Conservation (phyloP, 2,113 vertebrate genomes). For the Gambusia affinis region DNA sequence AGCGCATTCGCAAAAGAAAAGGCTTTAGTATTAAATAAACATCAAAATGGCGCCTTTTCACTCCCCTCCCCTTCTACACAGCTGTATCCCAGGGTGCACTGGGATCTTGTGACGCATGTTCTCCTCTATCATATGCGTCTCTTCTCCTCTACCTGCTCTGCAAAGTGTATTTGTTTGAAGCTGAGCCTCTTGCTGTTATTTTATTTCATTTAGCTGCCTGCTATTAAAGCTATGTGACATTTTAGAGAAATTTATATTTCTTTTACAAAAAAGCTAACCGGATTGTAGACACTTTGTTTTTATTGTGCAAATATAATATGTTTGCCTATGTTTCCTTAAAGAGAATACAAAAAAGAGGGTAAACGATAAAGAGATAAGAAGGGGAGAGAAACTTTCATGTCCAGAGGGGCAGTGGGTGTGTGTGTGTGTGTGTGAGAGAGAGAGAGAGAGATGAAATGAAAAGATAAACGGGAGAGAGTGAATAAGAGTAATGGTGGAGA, state of each 20-base stretch:
- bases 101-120: conserved; percentile 60
- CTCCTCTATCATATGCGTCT: conserved; percentile 21
- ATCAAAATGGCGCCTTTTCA: conserved; percentile 74
- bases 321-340: neutral
- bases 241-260: conserved; percentile 31
- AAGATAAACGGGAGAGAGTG: conserved; percentile 56
- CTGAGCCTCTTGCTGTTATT: neutral
- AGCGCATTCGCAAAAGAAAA: conserved; percentile 31
- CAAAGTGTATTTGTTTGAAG: conserved; percentile 11
- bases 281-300: neutral
- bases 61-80: conserved; percentile 44
- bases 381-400: conserved; percentile 40
- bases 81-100: conserved; percentile 69
- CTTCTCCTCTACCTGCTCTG: conserved; percentile 45
- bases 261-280: conserved; percentile 8
- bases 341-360: conserved; percentile 12
- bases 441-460: conserved; percentile 33
- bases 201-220: neutral
- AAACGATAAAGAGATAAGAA: conserved; percentile 5
- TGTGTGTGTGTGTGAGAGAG: neutral
- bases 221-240: conserved; percentile 20
- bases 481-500: conserved; percentile 68
- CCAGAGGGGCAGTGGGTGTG: neutral
- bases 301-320: neutral
- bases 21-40: conserved; percentile 51